A percentile compares a stretch with the other conserved stretches of the same genome.
Evolutionary conservation across 1,140 invertebrate genomes (phyloP).

Genomic region (Tenebrio molitor): DNA sequence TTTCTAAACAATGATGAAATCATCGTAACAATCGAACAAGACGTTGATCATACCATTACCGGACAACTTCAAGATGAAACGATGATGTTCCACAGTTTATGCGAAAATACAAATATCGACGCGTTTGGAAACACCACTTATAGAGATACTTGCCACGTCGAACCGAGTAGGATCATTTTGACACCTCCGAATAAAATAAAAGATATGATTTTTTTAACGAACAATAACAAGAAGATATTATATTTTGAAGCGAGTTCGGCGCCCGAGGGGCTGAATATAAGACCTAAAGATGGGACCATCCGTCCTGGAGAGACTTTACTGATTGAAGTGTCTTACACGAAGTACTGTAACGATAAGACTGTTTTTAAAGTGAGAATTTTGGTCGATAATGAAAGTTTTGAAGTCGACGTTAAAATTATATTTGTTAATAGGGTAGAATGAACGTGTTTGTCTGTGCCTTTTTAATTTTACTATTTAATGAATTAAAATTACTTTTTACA

Average conservation of each 20-base stretch:
- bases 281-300: slow-evolving; percentile 52
- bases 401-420: slow-evolving; percentile 53
- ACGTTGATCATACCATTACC: slow-evolving; percentile 55
- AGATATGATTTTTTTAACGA: slow-evolving; percentile 55
- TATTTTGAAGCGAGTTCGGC: slow-evolving; percentile 51
- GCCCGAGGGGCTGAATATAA: slow-evolving; percentile 48
- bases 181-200: slow-evolving; percentile 52
- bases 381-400: slow-evolving; percentile 55
- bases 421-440: slow-evolving; percentile 17
- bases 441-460: no score
- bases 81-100: slow-evolving; percentile 55
- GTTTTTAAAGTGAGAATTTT: slow-evolving; percentile 52
- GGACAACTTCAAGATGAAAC: slow-evolving; percentile 56
- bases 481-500: no score
- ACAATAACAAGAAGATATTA: slow-evolving; percentile 46
- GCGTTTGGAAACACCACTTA: slow-evolving; percentile 12
- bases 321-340: slow-evolving; percentile 48
- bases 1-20: slow-evolving; percentile 54
- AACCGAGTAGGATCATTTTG: slow-evolving; percentile 53
- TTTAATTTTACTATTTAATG: no score
- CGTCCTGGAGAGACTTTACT: slow-evolving; percentile 45
- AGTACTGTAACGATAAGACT: not conserved
- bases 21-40: slow-evolving; percentile 56
- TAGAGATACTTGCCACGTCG: slow-evolving; percentile 50
- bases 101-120: slow-evolving; percentile 49